Base-by-base conservation (phyloP, 2,888 invertebrate genomes). In the Torymus texanus region DNA sequence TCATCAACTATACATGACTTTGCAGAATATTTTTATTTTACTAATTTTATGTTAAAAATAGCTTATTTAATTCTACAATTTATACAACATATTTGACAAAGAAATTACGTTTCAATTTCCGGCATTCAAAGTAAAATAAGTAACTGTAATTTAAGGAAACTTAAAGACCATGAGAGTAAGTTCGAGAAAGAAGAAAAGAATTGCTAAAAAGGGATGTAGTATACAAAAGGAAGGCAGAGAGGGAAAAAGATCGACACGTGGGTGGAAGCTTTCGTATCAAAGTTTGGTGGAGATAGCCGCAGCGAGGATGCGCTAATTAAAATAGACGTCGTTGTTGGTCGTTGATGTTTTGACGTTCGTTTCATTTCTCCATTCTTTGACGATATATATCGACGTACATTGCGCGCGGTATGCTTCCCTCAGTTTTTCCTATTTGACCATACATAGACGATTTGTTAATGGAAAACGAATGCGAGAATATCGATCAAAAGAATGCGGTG, bases 261-360 rank as follows among this genome's bases (percentile, higher is more conserved):
- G 61, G 74, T 29, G 53, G 53, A 65, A 70, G 70, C 59, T 55
- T 79, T 67, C 16, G 24, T 29, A n/a, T 79, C 80, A 78, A 79
- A 84, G 84, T 86, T 86, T 84, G 85, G 86, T 83, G 84, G 86
- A 81, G 83, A 65, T 80, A 83, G 85, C 83, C 82, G 85, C 83
- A 82, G 81, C 83, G 84, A 84, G 82, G 76, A 83, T 61, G 80
- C 83, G 82, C 85, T 88, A 87, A 87, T 87, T 87, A 87, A 88
- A 85, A 87, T 83, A 84, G 86, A 86, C 86, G 83, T 83, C 82
- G 82, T 81, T 81, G 81, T 81, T 81, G 81, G 82, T 76, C 82
- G 81, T 80, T 82, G 83, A 84, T 84, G 80, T 81, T 84, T 84
- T 81, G 81, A 74, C 68, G 73, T 51, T 67, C 67, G 75, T 68